These are phyloP conservation scores for Tribolium castaneum DNA, from an alignment of 1,140 invertebrate species.

Conservation along the genomic window DNA sequence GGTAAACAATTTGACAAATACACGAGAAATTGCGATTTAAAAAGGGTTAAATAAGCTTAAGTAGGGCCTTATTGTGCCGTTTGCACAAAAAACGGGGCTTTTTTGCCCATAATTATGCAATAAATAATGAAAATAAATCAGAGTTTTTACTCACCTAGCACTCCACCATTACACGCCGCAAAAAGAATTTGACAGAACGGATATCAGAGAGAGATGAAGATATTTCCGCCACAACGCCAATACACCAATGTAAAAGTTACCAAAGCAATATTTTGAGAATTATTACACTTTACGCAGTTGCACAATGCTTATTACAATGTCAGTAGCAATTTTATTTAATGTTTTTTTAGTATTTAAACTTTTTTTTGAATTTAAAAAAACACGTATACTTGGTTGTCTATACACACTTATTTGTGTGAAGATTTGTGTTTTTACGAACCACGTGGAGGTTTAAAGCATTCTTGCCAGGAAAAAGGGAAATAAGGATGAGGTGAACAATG, in stretches of 20 bases:
- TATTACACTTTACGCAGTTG: too few relatives aligned
- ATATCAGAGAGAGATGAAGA: not conserved
- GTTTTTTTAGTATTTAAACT: too few relatives aligned
- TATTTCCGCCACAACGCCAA: slow-evolving; percentile 11
- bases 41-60: not conserved
- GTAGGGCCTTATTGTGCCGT: not conserved
- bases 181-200: slow-evolving; percentile 48
- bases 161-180: slow-evolving; percentile 59
- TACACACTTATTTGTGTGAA: too few relatives aligned
- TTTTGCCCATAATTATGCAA: slow-evolving; percentile 4
- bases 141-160: slow-evolving; percentile 54
- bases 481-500: too few relatives aligned
- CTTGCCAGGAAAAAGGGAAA: too few relatives aligned
- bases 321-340: too few relatives aligned
- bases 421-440: too few relatives aligned
- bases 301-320: too few relatives aligned
- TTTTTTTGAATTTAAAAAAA: too few relatives aligned
- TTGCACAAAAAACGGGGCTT: not conserved
- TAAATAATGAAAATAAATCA: slow-evolving; percentile 45
- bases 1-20: slow-evolving; percentile 1
- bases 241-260: not conserved
- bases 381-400: too few relatives aligned
- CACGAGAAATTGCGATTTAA: not conserved
- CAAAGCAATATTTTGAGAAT: not conserved
- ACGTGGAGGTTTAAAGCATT: too few relatives aligned